A percentile compares a stretch with the other conserved stretches of the same genome.
These are phyloP conservation scores for Thunnus maccoyii DNA, from an alignment of 2,113 vertebrate species.

Conservation along the genomic window DNA sequence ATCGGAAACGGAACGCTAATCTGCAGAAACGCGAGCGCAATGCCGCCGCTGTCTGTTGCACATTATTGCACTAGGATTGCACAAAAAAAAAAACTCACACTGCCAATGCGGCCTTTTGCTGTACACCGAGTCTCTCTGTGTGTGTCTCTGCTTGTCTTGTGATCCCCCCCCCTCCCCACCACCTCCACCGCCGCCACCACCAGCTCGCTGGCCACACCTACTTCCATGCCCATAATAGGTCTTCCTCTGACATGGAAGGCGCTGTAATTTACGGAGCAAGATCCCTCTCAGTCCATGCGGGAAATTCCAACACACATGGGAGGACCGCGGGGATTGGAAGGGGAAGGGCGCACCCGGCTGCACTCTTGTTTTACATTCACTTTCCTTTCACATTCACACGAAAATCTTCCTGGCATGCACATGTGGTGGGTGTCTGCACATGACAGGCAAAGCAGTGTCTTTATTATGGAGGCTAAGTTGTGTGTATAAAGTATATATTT, in stretches of 20 bases:
- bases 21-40: conserved; percentile 56
- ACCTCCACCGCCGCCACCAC: neutral
- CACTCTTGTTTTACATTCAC: neutral
- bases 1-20: conserved; percentile 38
- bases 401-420: neutral
- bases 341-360: conserved; percentile 24
- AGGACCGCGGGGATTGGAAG: conserved; percentile 40
- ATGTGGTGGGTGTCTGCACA: neutral
- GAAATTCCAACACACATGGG: conserved; percentile 85
- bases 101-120: conserved; percentile 56
- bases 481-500: too few species aligned
- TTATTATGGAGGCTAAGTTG: neutral
- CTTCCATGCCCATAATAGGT: conserved; percentile 85
- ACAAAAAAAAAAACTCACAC: conserved; percentile 48
- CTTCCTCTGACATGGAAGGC: conserved; percentile 75
- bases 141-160: conserved; percentile 79
- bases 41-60: conserved; percentile 67
- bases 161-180: conserved; percentile 62
- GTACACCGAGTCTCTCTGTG: conserved; percentile 49
- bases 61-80: conserved; percentile 74
- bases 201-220: conserved; percentile 78
- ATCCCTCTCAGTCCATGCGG: conserved; percentile 78
- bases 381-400: conserved; percentile 23
- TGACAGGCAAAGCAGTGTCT: neutral
- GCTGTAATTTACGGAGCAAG: conserved; percentile 82